Evolutionary conservation across 2,113 vertebrate genomes (phyloP).

Genomic region (Dolichallabes microphthalmus): DNA sequence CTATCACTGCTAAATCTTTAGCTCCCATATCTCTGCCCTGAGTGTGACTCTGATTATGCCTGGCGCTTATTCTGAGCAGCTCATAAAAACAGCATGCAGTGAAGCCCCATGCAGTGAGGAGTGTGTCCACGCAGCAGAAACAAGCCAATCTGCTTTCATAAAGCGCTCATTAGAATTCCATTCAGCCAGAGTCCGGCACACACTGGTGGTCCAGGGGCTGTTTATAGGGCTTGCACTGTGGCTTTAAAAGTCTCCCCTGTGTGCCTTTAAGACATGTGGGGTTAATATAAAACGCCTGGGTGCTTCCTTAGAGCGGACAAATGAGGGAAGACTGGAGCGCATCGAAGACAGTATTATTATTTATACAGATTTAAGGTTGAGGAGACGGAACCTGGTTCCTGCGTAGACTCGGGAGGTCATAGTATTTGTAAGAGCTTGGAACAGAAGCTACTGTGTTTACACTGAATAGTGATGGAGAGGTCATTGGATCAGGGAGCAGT

Average conservation of each 20-base stretch:
- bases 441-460: constrained; percentile 45
- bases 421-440: constrained; percentile 47
- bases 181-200: constrained; percentile 37
- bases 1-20: constrained; percentile 26
- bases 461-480: constrained; percentile 50
- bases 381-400: constrained; percentile 40
- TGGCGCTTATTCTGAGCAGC: constrained; percentile 20
- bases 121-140: constrained; percentile 29
- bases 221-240: constrained; percentile 22
- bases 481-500: constrained; percentile 45
- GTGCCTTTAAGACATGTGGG: background rate
- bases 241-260: constrained; percentile 8
- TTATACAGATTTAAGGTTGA: background rate
- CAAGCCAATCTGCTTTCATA: constrained; percentile 36
- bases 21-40: constrained; percentile 15
- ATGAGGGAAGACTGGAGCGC: background rate
- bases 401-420: constrained; percentile 47
- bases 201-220: constrained; percentile 33
- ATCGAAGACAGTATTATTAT: background rate
- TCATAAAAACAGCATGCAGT: constrained; percentile 25
- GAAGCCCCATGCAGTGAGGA: constrained; percentile 10
- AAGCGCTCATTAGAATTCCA: constrained; percentile 57
- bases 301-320: background rate
- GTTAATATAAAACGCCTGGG: constrained; percentile 6
- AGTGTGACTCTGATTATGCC: background rate